These are phyloP conservation scores for Orientallactaga sibirica DNA, from an alignment of 2,797 vertebrate genomes.

Conservation along the genomic window DNA sequence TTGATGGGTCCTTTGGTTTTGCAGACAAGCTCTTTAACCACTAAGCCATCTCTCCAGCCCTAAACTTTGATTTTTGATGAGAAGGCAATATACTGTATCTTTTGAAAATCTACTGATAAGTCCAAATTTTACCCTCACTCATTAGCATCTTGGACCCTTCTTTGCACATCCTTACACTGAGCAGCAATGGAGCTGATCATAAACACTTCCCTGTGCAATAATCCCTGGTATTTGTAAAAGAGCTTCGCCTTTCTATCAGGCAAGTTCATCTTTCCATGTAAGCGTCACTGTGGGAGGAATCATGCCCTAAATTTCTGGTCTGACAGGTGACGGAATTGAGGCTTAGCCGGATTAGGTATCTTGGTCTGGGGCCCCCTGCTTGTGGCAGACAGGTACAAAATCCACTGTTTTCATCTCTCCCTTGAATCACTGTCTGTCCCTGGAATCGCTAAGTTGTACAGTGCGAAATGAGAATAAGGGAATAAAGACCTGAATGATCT, in stretches of 20 bases:
- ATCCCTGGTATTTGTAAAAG: slow-evolving; percentile 4
- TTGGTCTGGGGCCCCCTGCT: neutral
- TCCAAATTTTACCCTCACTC: slow-evolving; percentile 1
- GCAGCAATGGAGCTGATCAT: neutral
- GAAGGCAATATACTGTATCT: neutral
- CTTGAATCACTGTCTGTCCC: no score
- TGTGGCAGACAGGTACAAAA: neutral
- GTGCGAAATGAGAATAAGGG: neutral
- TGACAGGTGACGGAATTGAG: neutral
- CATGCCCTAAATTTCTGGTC: neutral
- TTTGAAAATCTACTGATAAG: slow-evolving; percentile 35
- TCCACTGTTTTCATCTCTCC: neutral
- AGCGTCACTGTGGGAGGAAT: neutral
- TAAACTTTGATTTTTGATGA: neutral
- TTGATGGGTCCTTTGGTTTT: no score
- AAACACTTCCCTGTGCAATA: neutral
- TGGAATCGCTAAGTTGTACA: neutral
- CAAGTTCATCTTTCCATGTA: neutral
- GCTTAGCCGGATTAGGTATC: neutral
- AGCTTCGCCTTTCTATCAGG: neutral
- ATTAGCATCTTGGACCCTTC: neutral
- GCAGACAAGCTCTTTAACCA: no score
- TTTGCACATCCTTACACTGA: neutral
- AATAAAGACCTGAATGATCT: neutral
- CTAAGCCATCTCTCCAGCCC: no score